Conservation (phyloP, 1,140 invertebrate genomes). For the Drosophila tristis region DNA sequence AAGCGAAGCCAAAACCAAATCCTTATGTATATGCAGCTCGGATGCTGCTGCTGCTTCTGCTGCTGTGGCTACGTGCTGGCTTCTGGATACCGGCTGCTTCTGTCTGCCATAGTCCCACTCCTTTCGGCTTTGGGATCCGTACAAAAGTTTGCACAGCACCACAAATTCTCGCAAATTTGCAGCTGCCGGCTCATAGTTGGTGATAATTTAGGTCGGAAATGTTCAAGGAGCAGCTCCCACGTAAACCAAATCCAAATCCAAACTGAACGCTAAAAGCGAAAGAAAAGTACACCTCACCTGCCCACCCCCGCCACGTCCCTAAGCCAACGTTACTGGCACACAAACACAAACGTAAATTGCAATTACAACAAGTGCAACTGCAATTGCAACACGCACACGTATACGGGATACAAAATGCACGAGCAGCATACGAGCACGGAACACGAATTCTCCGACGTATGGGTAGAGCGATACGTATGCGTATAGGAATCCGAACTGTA, state of each 20-base stretch:
- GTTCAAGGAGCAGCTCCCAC: conserved; percentile 63
- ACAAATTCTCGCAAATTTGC: conserved; percentile 67
- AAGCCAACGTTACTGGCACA: background rate
- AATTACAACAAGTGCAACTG: conserved; percentile 74
- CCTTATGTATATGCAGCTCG: conserved; percentile 59
- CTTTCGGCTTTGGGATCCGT: conserved; percentile 9
- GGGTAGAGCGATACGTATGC: background rate
- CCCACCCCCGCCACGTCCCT: background rate
- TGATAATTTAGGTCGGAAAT: conserved; percentile 83
- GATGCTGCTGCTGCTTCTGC: conserved; percentile 65
- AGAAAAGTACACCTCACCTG: conserved; percentile 30
- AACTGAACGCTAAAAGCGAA: conserved; percentile 31
- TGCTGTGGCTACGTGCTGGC: conserved; percentile 70
- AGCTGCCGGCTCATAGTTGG: conserved; percentile 63
- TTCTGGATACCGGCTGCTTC: conserved; percentile 31
- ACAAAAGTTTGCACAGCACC: conserved; percentile 67
- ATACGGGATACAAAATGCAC: conserved; percentile 13
- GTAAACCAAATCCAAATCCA: conserved; percentile 61
- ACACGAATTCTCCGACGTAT: too few species aligned
- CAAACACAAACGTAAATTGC: conserved; percentile 63
- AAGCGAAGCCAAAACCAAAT: conserved; percentile 64
- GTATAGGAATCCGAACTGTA: conserved; percentile 48
- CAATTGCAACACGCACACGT: conserved; percentile 32
- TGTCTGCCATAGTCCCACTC: background rate
- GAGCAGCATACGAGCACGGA: background rate